Evolutionary conservation across 2,888 invertebrate genomes (phyloP).

Genomic region (Platycheirus rosarum): DNA sequence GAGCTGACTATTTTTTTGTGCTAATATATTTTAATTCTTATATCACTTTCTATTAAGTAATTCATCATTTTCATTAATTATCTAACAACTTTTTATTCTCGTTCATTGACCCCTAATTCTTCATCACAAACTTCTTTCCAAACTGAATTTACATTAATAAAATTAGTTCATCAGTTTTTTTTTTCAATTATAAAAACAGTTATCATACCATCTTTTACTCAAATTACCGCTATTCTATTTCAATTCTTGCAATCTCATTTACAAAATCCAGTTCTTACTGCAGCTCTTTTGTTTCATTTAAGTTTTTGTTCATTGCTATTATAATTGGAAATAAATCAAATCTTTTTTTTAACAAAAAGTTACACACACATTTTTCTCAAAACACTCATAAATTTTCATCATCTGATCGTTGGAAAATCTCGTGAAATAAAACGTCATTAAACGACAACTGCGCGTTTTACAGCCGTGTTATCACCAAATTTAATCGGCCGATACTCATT

Average conservation of each 20-base stretch:
- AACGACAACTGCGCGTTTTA: slow-evolving; percentile 62
- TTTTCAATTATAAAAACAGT: slow-evolving; percentile 33
- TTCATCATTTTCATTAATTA: too few species aligned
- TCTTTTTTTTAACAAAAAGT: slow-evolving; percentile 48
- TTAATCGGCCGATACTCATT: slow-evolving; percentile 68
- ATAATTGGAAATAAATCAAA: slow-evolving; percentile 73
- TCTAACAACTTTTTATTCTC: neutral
- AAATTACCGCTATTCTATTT: slow-evolving; percentile 28
- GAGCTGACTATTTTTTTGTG: too few species aligned
- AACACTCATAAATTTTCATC: slow-evolving; percentile 71
- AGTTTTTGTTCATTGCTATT: slow-evolving; percentile 35
- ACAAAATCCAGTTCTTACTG: slow-evolving; percentile 47
- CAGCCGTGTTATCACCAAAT: slow-evolving; percentile 73
- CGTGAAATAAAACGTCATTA: slow-evolving; percentile 67
- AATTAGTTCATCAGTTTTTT: slow-evolving; percentile 13
- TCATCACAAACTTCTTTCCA: neutral
- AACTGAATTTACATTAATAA: neutral
- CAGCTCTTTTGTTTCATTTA: slow-evolving; percentile 48
- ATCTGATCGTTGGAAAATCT: slow-evolving; percentile 65
- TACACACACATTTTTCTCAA: slow-evolving; percentile 13
- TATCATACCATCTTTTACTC: slow-evolving; percentile 20
- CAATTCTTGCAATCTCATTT: slow-evolving; percentile 28
- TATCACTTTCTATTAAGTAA: too few species aligned
- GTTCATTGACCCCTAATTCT: neutral
- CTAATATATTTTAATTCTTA: too few species aligned